Evolutionary conservation across 2,888 invertebrate species (phyloP).

Genomic region (Platerodrilus igneus): DNA sequence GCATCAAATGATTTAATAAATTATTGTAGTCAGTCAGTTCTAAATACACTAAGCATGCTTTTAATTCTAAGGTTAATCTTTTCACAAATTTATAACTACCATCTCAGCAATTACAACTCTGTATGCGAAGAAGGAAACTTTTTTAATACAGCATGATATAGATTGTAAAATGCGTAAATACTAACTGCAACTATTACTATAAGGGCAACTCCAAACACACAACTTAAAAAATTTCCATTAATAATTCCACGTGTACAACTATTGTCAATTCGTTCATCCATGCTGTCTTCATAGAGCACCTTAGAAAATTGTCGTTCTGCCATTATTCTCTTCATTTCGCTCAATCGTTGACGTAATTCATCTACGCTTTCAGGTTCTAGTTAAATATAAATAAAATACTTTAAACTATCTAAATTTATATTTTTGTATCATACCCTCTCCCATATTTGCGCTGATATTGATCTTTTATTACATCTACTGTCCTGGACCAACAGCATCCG

Average conservation of each 20-base stretch:
- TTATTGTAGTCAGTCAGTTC: no score
- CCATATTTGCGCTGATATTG: slow-evolving; percentile 11
- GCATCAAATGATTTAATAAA: no score
- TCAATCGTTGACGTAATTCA: slow-evolving; percentile 70
- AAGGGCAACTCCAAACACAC: slow-evolving; percentile 76
- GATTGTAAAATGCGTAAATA: slow-evolving; percentile 79
- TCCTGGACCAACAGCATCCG: slow-evolving; percentile 23
- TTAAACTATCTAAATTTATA: no score
- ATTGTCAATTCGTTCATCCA: slow-evolving; percentile 39
- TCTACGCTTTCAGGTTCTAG: slow-evolving; percentile 66
- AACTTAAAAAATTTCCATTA: slow-evolving; percentile 75
- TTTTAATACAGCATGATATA: slow-evolving; percentile 74
- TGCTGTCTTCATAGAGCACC: slow-evolving; percentile 46
- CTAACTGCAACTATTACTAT: slow-evolving; percentile 76
- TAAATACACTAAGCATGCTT: no score
- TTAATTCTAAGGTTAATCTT: no score
- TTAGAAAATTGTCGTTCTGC: slow-evolving; percentile 61
- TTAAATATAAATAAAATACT: slow-evolving; percentile 9
- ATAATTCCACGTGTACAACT: slow-evolving; percentile 57
- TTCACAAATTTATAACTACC: no score
- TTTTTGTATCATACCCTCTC: slow-evolving; percentile 9
- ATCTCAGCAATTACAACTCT: slow-evolving; percentile 77
- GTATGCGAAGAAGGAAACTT: slow-evolving; percentile 78
- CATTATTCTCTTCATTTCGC: slow-evolving; percentile 78
- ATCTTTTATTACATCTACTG: slow-evolving; percentile 7